Evolutionary conservation across 1,140 invertebrate genomes (phyloP), one percentile per base, ranked within the genome.

Genomic region (Drosophila azteca): DNA sequence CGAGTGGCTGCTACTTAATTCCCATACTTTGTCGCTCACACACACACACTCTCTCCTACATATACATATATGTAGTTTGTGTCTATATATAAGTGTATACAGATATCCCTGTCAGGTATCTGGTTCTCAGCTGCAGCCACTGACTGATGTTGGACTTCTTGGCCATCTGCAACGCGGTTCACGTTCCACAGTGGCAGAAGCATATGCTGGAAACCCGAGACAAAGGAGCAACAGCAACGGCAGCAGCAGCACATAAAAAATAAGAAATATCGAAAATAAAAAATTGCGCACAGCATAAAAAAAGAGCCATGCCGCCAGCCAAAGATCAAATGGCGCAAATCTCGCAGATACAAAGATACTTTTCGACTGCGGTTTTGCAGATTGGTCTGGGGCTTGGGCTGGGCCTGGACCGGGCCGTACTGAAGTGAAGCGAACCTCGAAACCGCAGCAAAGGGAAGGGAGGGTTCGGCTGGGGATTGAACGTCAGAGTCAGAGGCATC

Each of bases 251-350:
- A 41, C 29, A 58, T 57, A 44, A 78, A 74, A 66, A 39, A 39
- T 39, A 39, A 39, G 11, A 77, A 59, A 41, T 50, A 60, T 61
- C 13, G 46, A 62, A 55, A 61, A 64, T 46, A 45, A 75, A 70
- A 54, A 74, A 58, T 43, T 77, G 35, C 35, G 43, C 44, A 48
- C 26, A 54, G 17, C 43, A 39, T 48, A 48, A 67, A 70, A 64
- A 84, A 87, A 76, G 77, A 78, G 72, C 60, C 80, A 67, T 83
- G 80, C 80, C 80, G 77, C 72, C 80, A 79, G 72, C 48, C 70
- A 78, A 82, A 85, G 82, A 85, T 85, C 82, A 85, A 87, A 87
- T 85, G 82, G 73, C 65, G 75, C 74, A 75, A 85, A 82, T 85
- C 74, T 82, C 63, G 48, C 65, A 76, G 80, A 84, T 79, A 83